Base-by-base conservation (phyloP, 2,113 vertebrate species). In the Tychaedon coryphoeus region DNA sequence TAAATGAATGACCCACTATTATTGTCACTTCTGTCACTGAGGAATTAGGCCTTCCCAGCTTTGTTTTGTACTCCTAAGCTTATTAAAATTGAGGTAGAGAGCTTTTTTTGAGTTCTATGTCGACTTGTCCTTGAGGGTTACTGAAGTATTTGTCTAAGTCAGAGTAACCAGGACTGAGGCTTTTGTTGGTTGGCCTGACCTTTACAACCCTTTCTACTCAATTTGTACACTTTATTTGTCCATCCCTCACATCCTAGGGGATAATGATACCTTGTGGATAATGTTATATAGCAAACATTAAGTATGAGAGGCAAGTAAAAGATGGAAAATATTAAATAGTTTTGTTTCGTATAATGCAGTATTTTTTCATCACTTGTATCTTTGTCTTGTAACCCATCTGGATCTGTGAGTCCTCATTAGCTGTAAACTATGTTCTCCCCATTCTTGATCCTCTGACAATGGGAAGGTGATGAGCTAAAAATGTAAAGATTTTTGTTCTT, bases 401-500 rank as follows among this genome's bases (percentile, higher is more conserved):
- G 23, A 72, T 78, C 34, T 60, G 18, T 54, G 81, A 2, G 51
- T 90, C 38, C 75, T 92, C 28, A 50, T 75, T 88, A 94, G 26
- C 58, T 95, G 88, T 66, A n/a, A 7, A 47, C 71, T 73, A 48
- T 10, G 1, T 78, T 94, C 71, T 86, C 22, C 76, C 73, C 29
- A 12, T 91, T 93, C 79, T 57, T 24, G 15, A 5, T 62, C 45
- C 51, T 90, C 86, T 94, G 75, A 88, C 78, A 90, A 50, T 69
- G 67, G 79, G 40, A 60, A 91, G 92, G 86, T 12, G 4, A 71
- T 70, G 65, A 91, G 89, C 91, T 86, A 89, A 96, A 96, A 96
- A 93, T 8, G 77, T 86, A 96, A 94, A 90, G 94, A 93, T 94
- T 96, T 97, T 97, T 93, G 84, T 97, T 97, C 95, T 95, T 96